These are phyloP conservation scores for Rotaria magnacalcarata DNA, from an alignment of 2,888 invertebrate species.

Conservation along the genomic window DNA sequence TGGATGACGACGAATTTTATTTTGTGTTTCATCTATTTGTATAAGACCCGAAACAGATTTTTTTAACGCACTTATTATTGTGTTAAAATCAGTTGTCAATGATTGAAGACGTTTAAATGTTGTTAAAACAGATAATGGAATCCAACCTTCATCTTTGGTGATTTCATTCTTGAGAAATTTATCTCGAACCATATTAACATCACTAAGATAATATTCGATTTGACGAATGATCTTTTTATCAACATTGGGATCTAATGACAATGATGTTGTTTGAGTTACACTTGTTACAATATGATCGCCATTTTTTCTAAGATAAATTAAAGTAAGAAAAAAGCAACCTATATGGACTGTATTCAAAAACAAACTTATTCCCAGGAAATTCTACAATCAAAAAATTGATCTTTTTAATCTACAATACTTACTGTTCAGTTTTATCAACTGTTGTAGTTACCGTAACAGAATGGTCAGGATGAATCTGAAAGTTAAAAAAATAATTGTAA, in stretches of 20 bases:
- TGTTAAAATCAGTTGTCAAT: slow-evolving; percentile 68
- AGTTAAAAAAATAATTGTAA: not conserved
- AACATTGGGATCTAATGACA: not conserved
- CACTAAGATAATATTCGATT: slow-evolving; percentile 73
- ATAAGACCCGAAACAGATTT: slow-evolving; percentile 69
- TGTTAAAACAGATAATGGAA: slow-evolving; percentile 74
- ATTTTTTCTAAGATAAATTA: not conserved
- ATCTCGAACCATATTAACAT: slow-evolving; percentile 82
- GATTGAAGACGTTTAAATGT: slow-evolving; percentile 77
- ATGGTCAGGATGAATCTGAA: not conserved
- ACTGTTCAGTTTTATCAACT: slow-evolving; percentile 30
- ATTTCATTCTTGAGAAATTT: slow-evolving; percentile 84
- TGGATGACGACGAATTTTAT: slow-evolving; percentile 71
- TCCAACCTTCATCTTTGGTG: slow-evolving; percentile 78
- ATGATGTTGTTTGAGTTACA: slow-evolving; percentile 13
- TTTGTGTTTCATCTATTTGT: slow-evolving; percentile 68
- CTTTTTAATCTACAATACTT: not conserved
- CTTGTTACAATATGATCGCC: not conserved
- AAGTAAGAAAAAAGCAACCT: too few species aligned
- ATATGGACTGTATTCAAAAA: too few species aligned
- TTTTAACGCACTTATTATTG: slow-evolving; percentile 71
- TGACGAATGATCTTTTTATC: slow-evolving; percentile 44
- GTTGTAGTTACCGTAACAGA: not conserved
- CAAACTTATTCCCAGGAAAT: too few species aligned
- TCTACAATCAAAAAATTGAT: too few species aligned